These are phyloP conservation scores for Cladorhizidae sp. DNA, from an alignment of 37 sponge, comb jelly and placozoan species.

Conservation along the genomic window DNA sequence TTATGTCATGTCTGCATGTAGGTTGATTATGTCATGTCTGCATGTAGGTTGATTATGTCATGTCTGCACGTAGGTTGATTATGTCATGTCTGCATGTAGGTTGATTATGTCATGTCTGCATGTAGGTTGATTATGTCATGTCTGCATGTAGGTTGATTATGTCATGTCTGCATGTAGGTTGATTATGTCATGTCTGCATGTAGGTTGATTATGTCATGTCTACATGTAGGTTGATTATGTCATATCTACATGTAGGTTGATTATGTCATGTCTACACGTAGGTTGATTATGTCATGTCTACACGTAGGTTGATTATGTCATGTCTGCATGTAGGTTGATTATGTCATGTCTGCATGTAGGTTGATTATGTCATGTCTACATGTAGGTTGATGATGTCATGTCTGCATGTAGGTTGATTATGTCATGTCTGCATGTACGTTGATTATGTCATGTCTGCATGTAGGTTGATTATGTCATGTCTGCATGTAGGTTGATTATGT, in stretches of 20 bases:
- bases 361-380: background rate
- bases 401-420: background rate
- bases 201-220: background rate
- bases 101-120: background rate
- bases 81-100: background rate
- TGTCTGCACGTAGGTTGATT: background rate
- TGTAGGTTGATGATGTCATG: background rate
- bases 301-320: background rate
- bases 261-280: too few relatives aligned
- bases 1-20: too few relatives aligned
- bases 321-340: background rate
- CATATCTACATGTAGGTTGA: background rate
- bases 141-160: background rate
- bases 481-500: background rate
- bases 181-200: background rate
- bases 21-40: background rate
- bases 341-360: background rate
- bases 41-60: background rate
- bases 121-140: background rate
- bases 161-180: background rate
- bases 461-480: background rate
- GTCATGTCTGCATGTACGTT: background rate
- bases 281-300: background rate
- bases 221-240: background rate
- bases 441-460: background rate